Conservation (phyloP, 2,888 invertebrate genomes). For the Drosophila hamatofila region DNA sequence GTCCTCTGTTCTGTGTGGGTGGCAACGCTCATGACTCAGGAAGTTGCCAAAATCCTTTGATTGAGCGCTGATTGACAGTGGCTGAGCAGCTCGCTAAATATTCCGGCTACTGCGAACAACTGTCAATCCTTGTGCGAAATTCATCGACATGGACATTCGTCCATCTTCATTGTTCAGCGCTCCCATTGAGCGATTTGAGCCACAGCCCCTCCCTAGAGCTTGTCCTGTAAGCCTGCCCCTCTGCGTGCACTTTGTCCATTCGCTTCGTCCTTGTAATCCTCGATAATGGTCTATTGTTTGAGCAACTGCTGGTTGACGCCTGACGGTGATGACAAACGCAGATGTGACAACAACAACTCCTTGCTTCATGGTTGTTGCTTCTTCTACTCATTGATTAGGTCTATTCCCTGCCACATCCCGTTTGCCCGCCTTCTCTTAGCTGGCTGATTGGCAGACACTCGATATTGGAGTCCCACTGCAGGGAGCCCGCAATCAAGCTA, state of each 20-base stretch:
- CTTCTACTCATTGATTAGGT: neutral
- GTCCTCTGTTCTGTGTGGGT: constrained; percentile 58
- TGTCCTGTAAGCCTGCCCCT: neutral
- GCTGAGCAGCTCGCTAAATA: neutral
- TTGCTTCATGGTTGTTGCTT: constrained; percentile 28
- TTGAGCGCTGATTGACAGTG: constrained; percentile 76
- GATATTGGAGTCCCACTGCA: constrained; percentile 40
- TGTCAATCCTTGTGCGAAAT: constrained; percentile 64
- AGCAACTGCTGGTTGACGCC: constrained; percentile 58
- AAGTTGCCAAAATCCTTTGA: constrained; percentile 75
- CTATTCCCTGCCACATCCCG: neutral
- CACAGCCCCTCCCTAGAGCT: constrained; percentile 5
- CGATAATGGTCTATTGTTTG: constrained; percentile 75
- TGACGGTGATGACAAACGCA: constrained; percentile 19
- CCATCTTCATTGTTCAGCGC: constrained; percentile 57
- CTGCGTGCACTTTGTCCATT: neutral
- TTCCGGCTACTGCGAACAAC: constrained; percentile 28
- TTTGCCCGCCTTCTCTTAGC: constrained; percentile 4
- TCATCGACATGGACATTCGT: constrained; percentile 57
- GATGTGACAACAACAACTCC: constrained; percentile 33
- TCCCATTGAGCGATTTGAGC: constrained; percentile 62
- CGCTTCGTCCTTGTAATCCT: constrained; percentile 63
- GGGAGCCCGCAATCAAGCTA: constrained; percentile 42
- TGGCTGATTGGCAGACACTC: constrained; percentile 34
- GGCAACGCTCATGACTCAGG: constrained; percentile 45